phyloP scores from a whole-genome alignment of 2,113 vertebrate genomes.

The Lycaon pictus region DNA sequence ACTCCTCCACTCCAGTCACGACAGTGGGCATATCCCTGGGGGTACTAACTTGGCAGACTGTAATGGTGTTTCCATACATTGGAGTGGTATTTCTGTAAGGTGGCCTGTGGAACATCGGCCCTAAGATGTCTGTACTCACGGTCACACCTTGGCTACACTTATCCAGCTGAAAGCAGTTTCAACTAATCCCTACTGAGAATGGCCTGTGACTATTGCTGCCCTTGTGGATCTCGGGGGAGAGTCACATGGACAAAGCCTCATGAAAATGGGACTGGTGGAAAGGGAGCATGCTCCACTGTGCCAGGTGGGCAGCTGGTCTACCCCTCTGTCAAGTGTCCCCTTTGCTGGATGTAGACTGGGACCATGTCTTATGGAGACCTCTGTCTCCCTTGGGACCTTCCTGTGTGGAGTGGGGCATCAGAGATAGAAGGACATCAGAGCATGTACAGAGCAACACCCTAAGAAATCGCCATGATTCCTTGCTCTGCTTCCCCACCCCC shows the following conservation, averaged over 20 bases:
- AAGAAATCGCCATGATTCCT: background rate
- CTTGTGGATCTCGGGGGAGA: background rate
- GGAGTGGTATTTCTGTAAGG: background rate
- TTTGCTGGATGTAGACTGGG: background rate
- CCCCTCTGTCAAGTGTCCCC: background rate
- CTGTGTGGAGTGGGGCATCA: background rate
- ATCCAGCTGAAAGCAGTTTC: background rate
- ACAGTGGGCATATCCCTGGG: background rate
- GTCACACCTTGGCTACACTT: background rate
- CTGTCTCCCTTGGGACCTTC: background rate
- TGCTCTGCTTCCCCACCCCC: background rate
- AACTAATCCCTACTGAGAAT: background rate
- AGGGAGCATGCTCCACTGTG: no score
- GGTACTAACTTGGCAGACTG: background rate
- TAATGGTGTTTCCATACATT: background rate
- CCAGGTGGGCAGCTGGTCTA: background rate
- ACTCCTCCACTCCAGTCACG: background rate
- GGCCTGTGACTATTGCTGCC: background rate
- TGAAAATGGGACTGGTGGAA: background rate
- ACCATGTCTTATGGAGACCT: background rate
- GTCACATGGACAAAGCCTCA: background rate
- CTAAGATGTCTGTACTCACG: fast-evolving
- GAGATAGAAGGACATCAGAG: background rate
- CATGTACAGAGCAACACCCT: fast-evolving
- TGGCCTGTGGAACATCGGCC: background rate